Conservation (phyloP, 2,113 vertebrate species). For the Phoxinus phoxinus region DNA sequence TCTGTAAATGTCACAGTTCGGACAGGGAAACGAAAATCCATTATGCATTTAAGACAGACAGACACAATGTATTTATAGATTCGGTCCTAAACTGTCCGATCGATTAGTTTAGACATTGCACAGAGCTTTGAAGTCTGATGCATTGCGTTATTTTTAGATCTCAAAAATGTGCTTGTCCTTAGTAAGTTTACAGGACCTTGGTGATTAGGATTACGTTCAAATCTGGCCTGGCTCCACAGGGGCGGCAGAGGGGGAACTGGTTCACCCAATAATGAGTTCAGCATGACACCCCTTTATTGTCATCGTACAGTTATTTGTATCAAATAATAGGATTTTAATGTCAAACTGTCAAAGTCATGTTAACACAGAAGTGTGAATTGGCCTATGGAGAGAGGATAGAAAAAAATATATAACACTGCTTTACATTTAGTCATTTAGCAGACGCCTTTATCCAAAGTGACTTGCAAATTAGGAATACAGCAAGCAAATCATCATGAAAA, state of each 20-base stretch:
- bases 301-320: background rate
- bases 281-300: background rate
- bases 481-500: too few relatives aligned
- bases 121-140: slow-evolving; percentile 16
- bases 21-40: slow-evolving; percentile 34
- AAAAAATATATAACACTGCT: too few relatives aligned
- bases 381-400: too few relatives aligned
- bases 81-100: slow-evolving; percentile 6
- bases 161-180: background rate
- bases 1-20: slow-evolving; percentile 51
- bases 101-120: slow-evolving; percentile 6
- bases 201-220: too few relatives aligned
- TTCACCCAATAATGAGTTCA: background rate
- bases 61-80: slow-evolving; percentile 48
- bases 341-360: background rate
- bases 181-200: background rate
- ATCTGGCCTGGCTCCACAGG: too few relatives aligned
- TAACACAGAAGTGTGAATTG: too few relatives aligned
- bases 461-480: too few relatives aligned
- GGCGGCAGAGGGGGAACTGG: background rate
- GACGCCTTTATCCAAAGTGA: too few relatives aligned
- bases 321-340: background rate
- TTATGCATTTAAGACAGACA: slow-evolving; percentile 43
- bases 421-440: too few relatives aligned
- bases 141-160: slow-evolving; percentile 17